Conservation (phyloP, 2,113 vertebrate species). For the Cyanocitta stelleri region DNA sequence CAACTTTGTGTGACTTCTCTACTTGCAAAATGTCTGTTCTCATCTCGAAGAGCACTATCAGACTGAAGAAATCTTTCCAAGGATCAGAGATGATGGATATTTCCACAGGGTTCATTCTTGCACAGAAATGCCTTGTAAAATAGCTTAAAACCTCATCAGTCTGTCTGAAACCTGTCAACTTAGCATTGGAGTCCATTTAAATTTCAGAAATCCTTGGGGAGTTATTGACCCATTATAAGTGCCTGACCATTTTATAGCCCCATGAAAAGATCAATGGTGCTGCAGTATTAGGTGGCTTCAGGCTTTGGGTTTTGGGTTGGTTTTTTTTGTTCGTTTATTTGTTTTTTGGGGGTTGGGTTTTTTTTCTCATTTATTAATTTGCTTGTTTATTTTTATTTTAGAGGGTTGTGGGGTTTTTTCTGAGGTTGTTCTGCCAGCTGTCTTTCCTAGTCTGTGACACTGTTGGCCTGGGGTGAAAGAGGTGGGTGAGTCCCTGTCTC, state of each 20-base stretch:
- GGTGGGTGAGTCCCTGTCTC: background rate
- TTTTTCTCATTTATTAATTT: background rate
- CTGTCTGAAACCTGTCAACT: background rate
- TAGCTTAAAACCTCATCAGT: background rate
- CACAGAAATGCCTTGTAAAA: background rate
- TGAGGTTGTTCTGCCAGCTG: background rate
- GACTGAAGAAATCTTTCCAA: background rate
- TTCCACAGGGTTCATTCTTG: background rate
- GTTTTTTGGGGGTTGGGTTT: accelerated
- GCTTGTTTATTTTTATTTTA: background rate
- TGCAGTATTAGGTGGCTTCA: background rate
- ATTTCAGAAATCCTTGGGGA: background rate
- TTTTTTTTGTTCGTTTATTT: background rate
- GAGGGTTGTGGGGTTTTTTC: background rate
- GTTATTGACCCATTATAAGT: background rate
- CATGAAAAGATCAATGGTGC: background rate
- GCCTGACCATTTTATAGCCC: background rate
- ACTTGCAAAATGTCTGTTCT: conserved; percentile 2
- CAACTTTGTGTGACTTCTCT: conserved; percentile 15
- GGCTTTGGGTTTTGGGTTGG: background rate
- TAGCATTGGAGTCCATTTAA: background rate
- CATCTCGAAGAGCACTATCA: background rate
- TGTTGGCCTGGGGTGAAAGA: background rate
- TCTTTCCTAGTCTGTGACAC: background rate
- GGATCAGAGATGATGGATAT: background rate